Base-by-base conservation (phyloP, 2,797 vertebrate species). In the Eremophila alpestris region DNA sequence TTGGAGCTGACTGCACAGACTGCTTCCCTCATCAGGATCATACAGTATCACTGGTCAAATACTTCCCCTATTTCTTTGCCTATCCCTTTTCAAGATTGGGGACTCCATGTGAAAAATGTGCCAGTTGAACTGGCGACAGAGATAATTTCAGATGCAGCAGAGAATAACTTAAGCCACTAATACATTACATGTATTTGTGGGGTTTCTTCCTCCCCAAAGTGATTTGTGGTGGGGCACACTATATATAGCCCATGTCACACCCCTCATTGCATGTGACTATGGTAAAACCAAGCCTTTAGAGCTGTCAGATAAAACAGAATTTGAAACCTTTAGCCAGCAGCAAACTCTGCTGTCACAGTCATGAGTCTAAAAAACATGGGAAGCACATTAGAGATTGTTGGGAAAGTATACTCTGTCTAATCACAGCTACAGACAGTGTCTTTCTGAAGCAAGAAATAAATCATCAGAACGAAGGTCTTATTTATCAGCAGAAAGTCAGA, bases 271-370 rank as follows among this genome's bases (percentile, higher is more conserved):
- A 2, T 29, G 41, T 19, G 36, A 49, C 14, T 29, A 1, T 62
- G 46, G 79, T 48, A 52, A 40, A 81, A 38, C 15, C 16, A 49
- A 68, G 55, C 59, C 68, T 76, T 90, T 13, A 56, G 51, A 64
- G 43, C 29, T 67, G 40, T 68, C 71, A 84, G 34, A 88, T 58
- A 59, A 91, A 92, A 81, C 48, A 92, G 63, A 77, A 76, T 95
- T 75, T 64, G 78, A 95, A 91, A 56, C 43, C n/a, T 82, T 48
- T 88, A 89, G 82, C 89, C 77, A 82, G 73, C 71, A 91, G 88
- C 87, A 81, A 90, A 56, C 29, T 43, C 9, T 1, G 1, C 48
- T 91, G 83, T 90, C 85, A 69, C 27, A 83, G 56, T 59, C 74
- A 83, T 89, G 89, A 84, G 73, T 67, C 79, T 69, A 10, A 92